Percentiles rank a stretch among this genome's conserved stretches.
Evolutionary conservation across 2,113 vertebrate species (phyloP).

Genomic region (Clarias batrachus): DNA sequence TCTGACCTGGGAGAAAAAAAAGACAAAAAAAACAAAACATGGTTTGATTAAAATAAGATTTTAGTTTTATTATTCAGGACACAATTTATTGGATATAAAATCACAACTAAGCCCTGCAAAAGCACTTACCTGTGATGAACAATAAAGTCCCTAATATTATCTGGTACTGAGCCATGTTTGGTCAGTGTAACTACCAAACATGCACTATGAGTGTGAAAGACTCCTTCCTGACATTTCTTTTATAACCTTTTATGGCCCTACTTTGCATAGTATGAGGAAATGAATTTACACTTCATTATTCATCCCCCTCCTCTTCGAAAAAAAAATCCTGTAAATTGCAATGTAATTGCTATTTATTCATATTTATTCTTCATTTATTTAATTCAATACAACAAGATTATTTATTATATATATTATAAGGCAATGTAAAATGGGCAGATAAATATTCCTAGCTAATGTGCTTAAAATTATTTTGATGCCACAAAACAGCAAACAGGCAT

Average conservation of each 20-base stretch:
- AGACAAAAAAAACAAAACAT: background rate
- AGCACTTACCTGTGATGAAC: slow-evolving; percentile 31
- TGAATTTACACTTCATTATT: background rate
- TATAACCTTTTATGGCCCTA: background rate
- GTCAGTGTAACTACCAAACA: background rate
- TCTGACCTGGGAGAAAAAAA: slow-evolving; percentile 7
- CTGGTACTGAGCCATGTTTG: slow-evolving; percentile 18
- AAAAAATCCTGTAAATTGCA: too few relatives aligned
- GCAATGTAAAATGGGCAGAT: too few relatives aligned
- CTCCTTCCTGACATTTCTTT: background rate
- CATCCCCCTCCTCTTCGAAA: too few relatives aligned
- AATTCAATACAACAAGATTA: too few relatives aligned
- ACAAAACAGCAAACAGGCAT: too few relatives aligned
- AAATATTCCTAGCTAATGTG: too few relatives aligned
- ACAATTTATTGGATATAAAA: background rate
- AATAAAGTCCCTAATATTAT: slow-evolving; percentile 26
- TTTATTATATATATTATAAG: too few relatives aligned
- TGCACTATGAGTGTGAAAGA: background rate
- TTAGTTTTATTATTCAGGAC: background rate
- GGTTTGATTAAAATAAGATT: background rate
- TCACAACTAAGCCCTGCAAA: background rate
- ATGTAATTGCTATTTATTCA: too few relatives aligned
- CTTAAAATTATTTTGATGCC: too few relatives aligned
- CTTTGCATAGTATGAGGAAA: slow-evolving; percentile 54
- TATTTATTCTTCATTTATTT: too few relatives aligned